Evolutionary conservation across 2,113 vertebrate genomes (phyloP).

Genomic region (Rhipidura dahli): DNA sequence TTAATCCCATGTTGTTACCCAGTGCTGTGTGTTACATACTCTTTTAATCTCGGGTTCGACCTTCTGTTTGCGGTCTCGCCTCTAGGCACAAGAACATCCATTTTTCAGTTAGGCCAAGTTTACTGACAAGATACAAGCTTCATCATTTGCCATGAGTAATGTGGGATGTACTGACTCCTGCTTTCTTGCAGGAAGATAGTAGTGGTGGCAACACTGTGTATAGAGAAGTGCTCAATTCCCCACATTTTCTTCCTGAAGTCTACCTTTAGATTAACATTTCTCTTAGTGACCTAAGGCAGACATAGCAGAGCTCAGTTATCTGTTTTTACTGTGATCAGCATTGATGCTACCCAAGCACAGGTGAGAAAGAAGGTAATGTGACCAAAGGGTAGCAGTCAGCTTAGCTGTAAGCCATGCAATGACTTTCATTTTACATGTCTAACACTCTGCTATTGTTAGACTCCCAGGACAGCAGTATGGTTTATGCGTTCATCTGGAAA

Average conservation of each 20-base stretch:
- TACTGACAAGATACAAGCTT: not conserved
- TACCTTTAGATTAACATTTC: not conserved
- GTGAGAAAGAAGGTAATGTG: not conserved
- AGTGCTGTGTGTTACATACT: slow-evolving; percentile 60
- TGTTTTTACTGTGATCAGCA: not conserved
- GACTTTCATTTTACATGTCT: not conserved
- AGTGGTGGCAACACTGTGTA: not conserved
- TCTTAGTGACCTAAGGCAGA: not conserved
- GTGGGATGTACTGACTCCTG: not conserved
- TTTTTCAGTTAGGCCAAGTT: not conserved
- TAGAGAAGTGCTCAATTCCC: not conserved
- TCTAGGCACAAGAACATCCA: slow-evolving; percentile 67
- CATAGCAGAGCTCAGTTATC: not conserved
- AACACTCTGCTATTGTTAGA: not conserved
- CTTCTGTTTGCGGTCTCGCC: slow-evolving; percentile 72
- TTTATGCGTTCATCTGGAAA: slow-evolving; percentile 50
- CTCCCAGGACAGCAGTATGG: not conserved
- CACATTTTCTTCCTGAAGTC: not conserved
- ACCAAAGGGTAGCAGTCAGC: not conserved
- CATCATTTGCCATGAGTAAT: not conserved
- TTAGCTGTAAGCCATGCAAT: not conserved
- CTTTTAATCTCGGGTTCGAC: slow-evolving; percentile 58
- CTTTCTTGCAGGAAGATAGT: not conserved
- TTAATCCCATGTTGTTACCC: not conserved
- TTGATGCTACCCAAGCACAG: not conserved